phyloP scores from a whole-genome alignment of 2,888 invertebrate species.

The Diloba caeruleocephala region DNA sequence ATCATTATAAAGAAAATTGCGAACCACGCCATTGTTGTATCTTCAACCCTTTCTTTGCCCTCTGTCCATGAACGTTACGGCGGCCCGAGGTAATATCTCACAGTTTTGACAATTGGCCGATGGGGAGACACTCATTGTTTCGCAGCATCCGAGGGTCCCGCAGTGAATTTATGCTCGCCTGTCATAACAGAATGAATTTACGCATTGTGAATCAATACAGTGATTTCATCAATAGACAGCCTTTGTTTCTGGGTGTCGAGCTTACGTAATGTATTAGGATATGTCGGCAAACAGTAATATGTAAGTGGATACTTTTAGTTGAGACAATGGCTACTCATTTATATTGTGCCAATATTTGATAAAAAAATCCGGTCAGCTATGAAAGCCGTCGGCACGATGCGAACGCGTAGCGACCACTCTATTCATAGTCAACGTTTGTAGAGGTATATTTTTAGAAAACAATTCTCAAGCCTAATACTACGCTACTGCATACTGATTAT shows the following conservation, averaged over 20 bases:
- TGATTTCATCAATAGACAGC: conserved; percentile 82
- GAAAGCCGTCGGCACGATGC: conserved; percentile 37
- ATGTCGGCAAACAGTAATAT: conserved; percentile 71
- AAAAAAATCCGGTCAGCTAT: conserved; percentile 56
- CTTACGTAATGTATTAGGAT: conserved; percentile 82
- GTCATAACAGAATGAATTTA: conserved; percentile 88
- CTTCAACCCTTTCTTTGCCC: conserved; percentile 78
- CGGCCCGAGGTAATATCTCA: conserved; percentile 81
- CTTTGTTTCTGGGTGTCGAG: conserved; percentile 86
- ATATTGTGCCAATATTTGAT: conserved; percentile 68
- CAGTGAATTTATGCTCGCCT: conserved; percentile 86
- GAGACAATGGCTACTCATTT: conserved; percentile 74
- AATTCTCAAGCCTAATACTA: too few species aligned
- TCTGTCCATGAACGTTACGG: conserved; percentile 77
- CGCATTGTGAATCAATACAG: conserved; percentile 88
- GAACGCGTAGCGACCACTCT: conserved; percentile 12
- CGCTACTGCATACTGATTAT: too few species aligned
- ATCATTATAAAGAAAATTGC: conserved; percentile 82
- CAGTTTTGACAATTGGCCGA: conserved; percentile 76
- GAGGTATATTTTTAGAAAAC: too few species aligned
- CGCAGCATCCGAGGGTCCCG: conserved; percentile 86
- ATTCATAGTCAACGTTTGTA: background rate
- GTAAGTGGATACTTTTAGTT: conserved; percentile 75
- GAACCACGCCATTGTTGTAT: conserved; percentile 71
- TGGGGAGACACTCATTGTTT: conserved; percentile 82